Base-by-base conservation (phyloP, 2,888 invertebrate genomes). In the Sphinx pinastri region DNA sequence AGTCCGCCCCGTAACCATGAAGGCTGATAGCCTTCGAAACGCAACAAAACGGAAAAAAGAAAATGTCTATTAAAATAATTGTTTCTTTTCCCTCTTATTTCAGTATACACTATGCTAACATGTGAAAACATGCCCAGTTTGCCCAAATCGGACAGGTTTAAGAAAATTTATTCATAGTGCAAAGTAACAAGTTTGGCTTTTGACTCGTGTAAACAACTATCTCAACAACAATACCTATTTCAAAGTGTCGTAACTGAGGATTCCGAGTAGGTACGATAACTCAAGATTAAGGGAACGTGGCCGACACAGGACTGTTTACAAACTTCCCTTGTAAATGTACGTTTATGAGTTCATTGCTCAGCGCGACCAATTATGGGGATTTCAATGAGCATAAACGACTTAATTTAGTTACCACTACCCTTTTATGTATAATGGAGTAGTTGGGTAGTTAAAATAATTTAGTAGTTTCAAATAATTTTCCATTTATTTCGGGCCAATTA, bases 281-380 rank as follows among this genome's bases (percentile, higher is more conserved):
- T 80, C 75, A 78, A 79, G 80, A 81, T 82, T 82, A 83, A 77
- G 78, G 79, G 76, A 75, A 73, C 72, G 71, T 71, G 71, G 73
- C 72, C 74, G 71, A 73, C 74, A 75, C 68, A 73, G 74, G 58
- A 49, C 68, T 74, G 74, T 77, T 76, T 76, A 77, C 77, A 77
- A 81, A 81, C 80, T 80, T 82, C 76, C 71, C 70, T 73, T 77
- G 81, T 78, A 83, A 82, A 82, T 82, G 76, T 75, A 63, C 63
- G 49, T 63, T 63, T 63, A 63, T 63, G 63, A 19, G 49, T 13
- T 13, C 25, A 60, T 60, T 45, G 19, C 47, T 16, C 12, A 47
- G 14, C 49, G 25, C 12, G 58, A 31, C 58, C 58, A 7, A 38
- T 38, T 63, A 63, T 49, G 47, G 12, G 47, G 63, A 49, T 45